Conservation (phyloP, 2,888 invertebrate species). For the Limenitis camilla region DNA sequence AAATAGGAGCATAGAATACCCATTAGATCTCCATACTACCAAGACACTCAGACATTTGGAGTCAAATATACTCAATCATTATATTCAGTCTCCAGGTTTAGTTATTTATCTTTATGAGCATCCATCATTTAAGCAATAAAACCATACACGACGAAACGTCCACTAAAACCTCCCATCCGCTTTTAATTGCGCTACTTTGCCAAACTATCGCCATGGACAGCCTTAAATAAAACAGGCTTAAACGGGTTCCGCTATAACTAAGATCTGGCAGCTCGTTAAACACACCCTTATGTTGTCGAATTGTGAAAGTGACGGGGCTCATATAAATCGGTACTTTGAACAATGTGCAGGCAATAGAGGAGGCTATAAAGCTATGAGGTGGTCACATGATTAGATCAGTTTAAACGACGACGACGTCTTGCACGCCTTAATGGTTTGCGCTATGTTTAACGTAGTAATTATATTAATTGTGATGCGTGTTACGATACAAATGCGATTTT, state of each 20-base stretch:
- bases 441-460: slow-evolving; percentile 4
- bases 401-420: slow-evolving; percentile 21
- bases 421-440: slow-evolving; percentile 16
- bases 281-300: slow-evolving; percentile 12
- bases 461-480: not conserved
- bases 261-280: slow-evolving; percentile 40
- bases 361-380: slow-evolving; percentile 26
- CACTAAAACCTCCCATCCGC: slow-evolving; percentile 9
- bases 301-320: slow-evolving; percentile 22
- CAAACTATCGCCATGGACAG: slow-evolving; percentile 42
- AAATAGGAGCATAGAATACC: no score
- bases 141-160: not conserved
- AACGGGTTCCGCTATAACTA: slow-evolving; percentile 29
- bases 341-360: slow-evolving; percentile 29
- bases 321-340: slow-evolving; percentile 25
- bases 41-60: no score
- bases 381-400: slow-evolving; percentile 17
- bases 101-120: no score
- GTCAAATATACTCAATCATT: no score
- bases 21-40: no score
- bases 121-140: no score
- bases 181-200: slow-evolving; percentile 16
- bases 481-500: slow-evolving; percentile 5
- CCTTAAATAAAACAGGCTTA: slow-evolving; percentile 50
- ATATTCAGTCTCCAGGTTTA: no score